Conservation (phyloP, 2,113 vertebrate genomes). For the Mastomys coucha region DNA sequence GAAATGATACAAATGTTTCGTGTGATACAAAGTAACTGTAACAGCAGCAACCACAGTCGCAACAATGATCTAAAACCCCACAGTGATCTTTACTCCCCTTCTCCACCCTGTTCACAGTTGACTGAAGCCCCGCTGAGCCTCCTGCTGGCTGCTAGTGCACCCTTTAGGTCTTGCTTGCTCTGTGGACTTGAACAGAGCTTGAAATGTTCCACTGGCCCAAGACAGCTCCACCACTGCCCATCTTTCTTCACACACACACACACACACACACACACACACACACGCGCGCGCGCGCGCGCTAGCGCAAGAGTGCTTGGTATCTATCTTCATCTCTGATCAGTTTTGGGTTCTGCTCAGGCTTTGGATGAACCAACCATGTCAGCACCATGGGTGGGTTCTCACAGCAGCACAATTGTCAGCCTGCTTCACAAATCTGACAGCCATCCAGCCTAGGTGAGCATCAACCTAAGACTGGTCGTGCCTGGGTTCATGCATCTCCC, state of each 20-base stretch:
- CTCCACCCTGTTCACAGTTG: background rate
- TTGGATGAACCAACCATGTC: background rate
- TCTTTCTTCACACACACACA: background rate
- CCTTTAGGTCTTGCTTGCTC: background rate
- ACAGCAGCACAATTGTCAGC: rapidly evolving
- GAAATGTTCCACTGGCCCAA: background rate
- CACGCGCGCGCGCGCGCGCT: no score
- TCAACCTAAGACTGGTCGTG: background rate
- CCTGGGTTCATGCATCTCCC: background rate
- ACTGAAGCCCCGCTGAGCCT: background rate
- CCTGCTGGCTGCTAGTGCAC: background rate
- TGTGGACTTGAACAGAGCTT: background rate
- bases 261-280: background rate
- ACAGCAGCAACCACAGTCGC: background rate
- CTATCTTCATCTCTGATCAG: rapidly evolving
- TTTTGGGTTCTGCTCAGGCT: background rate
- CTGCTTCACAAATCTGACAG: background rate
- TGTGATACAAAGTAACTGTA: background rate
- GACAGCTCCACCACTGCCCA: background rate
- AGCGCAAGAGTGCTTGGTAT: background rate
- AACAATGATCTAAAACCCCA: background rate
- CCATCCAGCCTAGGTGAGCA: background rate
- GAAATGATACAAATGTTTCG: background rate
- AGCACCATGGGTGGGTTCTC: background rate
- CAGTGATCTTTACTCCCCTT: background rate